These are phyloP conservation scores for Holothuria leucospilota DNA, from an alignment of 53 echinoderm and acorn worm species.

Conservation along the genomic window DNA sequence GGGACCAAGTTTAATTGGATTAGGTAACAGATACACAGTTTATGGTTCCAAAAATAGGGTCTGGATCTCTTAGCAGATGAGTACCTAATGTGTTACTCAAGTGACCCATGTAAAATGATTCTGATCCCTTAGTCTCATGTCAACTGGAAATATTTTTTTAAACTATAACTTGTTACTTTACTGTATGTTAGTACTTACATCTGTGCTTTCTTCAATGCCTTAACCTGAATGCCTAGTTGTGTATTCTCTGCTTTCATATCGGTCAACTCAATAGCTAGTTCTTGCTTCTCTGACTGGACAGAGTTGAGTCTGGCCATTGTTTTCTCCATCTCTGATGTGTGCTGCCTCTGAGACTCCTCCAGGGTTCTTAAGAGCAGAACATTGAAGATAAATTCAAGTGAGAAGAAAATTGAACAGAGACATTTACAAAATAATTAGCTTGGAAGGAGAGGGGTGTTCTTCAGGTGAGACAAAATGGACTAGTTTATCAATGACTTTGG, in stretches of 20 bases:
- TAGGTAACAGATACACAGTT: too few relatives aligned
- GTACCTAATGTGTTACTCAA: too few relatives aligned
- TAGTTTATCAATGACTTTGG: not conserved
- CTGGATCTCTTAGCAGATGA: too few relatives aligned
- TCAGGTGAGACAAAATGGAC: not conserved
- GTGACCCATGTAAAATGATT: too few relatives aligned
- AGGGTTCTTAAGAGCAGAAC: slow-evolving; percentile 53
- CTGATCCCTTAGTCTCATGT: too few relatives aligned
- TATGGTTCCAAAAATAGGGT: too few relatives aligned
- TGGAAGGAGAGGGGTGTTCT: not conserved
- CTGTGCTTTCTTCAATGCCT: slow-evolving; percentile 79
- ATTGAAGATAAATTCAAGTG: not conserved
- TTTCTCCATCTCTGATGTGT: slow-evolving; percentile 78
- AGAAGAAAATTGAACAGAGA: not conserved
- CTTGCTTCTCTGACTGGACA: slow-evolving; percentile 86
- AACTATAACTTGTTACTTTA: too few relatives aligned
- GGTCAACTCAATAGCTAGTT: slow-evolving; percentile 71
- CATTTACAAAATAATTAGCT: not conserved
- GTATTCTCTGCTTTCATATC: slow-evolving; percentile 81
- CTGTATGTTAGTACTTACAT: slow-evolving; percentile 61
- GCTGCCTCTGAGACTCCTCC: slow-evolving; percentile 71
- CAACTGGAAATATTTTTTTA: too few relatives aligned
- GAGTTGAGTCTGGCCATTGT: slow-evolving; percentile 71
- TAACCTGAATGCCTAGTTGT: slow-evolving; percentile 83
- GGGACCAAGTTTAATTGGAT: too few relatives aligned